Percentiles rank a stretch among this genome's conserved stretches.
Conservation (phyloP, 2,797 vertebrate species). For the Xenentodon cancila region DNA sequence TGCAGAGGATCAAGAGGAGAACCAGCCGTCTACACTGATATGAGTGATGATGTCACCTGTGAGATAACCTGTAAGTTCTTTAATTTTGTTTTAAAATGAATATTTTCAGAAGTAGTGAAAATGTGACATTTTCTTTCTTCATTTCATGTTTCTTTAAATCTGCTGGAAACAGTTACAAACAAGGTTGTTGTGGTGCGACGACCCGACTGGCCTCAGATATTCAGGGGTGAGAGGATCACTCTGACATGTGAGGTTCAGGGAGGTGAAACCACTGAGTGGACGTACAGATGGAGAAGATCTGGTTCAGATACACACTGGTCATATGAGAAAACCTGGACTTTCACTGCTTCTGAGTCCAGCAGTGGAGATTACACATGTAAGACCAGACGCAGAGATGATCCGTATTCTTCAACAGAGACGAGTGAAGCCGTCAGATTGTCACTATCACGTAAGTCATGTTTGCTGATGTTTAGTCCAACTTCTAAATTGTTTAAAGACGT, state of each 20-base stretch:
- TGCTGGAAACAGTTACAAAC: constrained; percentile 1
- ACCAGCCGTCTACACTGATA: too few species aligned
- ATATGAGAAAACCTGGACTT: too few species aligned
- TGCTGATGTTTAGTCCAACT: neutral
- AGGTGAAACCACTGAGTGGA: too few species aligned
- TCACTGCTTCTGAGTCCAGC: too few species aligned
- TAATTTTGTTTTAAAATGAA: neutral
- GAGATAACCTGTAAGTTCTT: constrained; percentile 16
- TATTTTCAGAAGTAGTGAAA: neutral
- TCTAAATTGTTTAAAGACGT: neutral
- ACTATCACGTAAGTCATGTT: neutral
- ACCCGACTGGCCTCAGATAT: constrained; percentile 3
- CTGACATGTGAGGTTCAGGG: constrained; percentile 1
- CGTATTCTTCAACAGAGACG: neutral
- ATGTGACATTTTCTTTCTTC: neutral
- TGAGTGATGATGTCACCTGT: neutral
- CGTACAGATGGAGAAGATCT: too few species aligned
- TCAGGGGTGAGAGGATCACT: constrained; percentile 3
- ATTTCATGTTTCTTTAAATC: neutral
- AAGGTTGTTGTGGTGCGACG: neutral
- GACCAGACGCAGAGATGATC: too few species aligned
- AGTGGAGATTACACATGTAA: too few species aligned
- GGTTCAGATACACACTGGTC: too few species aligned
- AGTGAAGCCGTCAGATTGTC: constrained; percentile 2
- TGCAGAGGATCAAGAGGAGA: too few species aligned